Base-by-base conservation (phyloP, 2,888 invertebrate genomes). In the Caenorhabditis sp. region DNA sequence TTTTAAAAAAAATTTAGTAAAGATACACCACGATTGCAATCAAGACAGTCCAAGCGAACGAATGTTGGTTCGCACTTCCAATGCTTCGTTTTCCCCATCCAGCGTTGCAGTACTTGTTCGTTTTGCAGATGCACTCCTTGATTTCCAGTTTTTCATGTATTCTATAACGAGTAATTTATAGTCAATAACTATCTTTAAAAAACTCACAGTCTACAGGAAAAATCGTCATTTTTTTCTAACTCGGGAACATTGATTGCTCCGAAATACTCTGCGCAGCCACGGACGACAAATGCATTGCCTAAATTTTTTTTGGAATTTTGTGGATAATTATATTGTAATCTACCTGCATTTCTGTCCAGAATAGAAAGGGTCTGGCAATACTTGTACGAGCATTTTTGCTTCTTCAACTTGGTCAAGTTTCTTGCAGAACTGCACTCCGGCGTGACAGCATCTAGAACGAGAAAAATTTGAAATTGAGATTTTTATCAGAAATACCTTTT, bases 261-360 rank as follows among this genome's bases (percentile, higher is more conserved):
- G 47, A 90, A 89, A 35, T 86, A 81, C 71, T 90, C 90, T 0
- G 90, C 90, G 60, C 90, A 90, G 9, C 90, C 90, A 15, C 90
- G 88, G 24, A 90, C 82, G 18, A 89, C 89, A 74, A 90, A 89
- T 1, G 84, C 81, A 20, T 85, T 68, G 1, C 84, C 85, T 84
- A 56, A 28, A 81, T 9, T n/a, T n/a, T n/a, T n/a, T n/a, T n/a
- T n/a, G n/a, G n/a, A n/a, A n/a, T n/a, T n/a, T n/a, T n/a, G n/a
- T n/a, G n/a, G n/a, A n/a, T n/a, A n/a, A n/a, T n/a, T n/a, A n/a
- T n/a, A n/a, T n/a, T n/a, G n/a, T n/a, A n/a, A n/a, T 61, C 62
- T 37, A 84, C 88, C 88, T 24, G 88, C 85, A 37, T 89, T 85
- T 47, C 88, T 84, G 67, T 90, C 90, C 15, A 87, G 70, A 15